Conservation (phyloP, 2,888 invertebrate genomes). For the Silvanus unidentatus region DNA sequence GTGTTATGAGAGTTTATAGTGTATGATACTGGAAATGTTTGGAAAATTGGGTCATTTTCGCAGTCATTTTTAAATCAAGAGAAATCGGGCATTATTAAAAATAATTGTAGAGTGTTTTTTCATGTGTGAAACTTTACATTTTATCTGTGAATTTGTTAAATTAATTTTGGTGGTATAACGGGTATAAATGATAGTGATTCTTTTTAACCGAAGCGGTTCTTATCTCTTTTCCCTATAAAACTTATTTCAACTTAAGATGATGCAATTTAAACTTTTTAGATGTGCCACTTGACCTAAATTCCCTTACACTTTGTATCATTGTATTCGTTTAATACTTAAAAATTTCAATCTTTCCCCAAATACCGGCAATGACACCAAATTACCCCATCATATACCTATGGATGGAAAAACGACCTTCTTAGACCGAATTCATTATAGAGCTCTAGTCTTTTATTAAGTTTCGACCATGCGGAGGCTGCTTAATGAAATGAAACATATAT, state of each 20-base stretch:
- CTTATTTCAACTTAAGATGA: slow-evolving; percentile 35
- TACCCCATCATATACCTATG: too few species aligned
- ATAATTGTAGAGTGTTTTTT: slow-evolving; percentile 27
- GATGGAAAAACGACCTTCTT: too few species aligned
- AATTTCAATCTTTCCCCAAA: slow-evolving; percentile 23
- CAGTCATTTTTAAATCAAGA: too few species aligned
- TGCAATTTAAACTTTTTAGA: slow-evolving; percentile 38
- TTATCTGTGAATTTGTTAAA: slow-evolving; percentile 32
- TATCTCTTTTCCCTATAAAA: slow-evolving; percentile 28
- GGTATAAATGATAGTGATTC: slow-evolving; percentile 31
- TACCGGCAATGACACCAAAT: not conserved
- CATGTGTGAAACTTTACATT: slow-evolving; percentile 20
- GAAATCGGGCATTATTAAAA: slow-evolving; percentile 2
- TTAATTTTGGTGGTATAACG: slow-evolving; percentile 31
- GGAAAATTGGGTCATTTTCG: too few species aligned
- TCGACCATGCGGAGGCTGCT: not conserved
- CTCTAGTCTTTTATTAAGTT: too few species aligned
- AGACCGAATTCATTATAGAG: too few species aligned
- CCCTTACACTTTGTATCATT: slow-evolving; percentile 26
- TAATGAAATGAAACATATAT: not conserved
- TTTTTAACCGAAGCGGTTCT: slow-evolving; percentile 26
- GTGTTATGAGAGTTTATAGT: too few species aligned
- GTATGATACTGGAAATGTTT: too few species aligned
- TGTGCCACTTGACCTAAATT: slow-evolving; percentile 33
- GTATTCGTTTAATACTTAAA: slow-evolving; percentile 22